Conservation (phyloP, 2,797 vertebrate species). For the Phoeniculus purpureus region DNA sequence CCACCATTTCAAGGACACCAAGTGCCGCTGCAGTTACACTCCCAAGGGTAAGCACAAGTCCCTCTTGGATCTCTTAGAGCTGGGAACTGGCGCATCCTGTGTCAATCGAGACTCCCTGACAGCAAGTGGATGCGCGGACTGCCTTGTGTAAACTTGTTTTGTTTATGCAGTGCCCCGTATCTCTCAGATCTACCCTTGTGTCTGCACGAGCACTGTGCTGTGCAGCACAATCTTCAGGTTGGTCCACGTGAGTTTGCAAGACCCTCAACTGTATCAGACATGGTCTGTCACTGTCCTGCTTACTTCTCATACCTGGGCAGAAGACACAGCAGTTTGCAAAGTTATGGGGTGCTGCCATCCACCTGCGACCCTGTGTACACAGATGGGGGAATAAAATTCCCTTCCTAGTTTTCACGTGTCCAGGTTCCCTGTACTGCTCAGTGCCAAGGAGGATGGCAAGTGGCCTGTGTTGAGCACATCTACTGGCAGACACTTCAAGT, state of each 20-base stretch:
- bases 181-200: background rate
- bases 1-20: background rate
- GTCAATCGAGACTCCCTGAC: background rate
- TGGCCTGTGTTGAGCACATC: background rate
- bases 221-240: background rate
- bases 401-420: background rate
- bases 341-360: background rate
- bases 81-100: background rate
- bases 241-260: accelerated
- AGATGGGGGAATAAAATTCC: background rate
- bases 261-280: background rate
- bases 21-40: background rate
- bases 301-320: background rate
- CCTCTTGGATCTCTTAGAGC: background rate
- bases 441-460: background rate
- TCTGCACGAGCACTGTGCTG: background rate
- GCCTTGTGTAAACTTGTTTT: background rate
- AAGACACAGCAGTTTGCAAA: background rate
- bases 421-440: background rate
- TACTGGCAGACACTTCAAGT: background rate
- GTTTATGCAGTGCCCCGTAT: background rate
- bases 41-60: background rate
- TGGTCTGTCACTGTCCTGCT: background rate
- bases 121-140: conserved; percentile 18
- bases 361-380: accelerated